Conservation (phyloP, 2,888 invertebrate genomes). For the Thera obeliscata region DNA sequence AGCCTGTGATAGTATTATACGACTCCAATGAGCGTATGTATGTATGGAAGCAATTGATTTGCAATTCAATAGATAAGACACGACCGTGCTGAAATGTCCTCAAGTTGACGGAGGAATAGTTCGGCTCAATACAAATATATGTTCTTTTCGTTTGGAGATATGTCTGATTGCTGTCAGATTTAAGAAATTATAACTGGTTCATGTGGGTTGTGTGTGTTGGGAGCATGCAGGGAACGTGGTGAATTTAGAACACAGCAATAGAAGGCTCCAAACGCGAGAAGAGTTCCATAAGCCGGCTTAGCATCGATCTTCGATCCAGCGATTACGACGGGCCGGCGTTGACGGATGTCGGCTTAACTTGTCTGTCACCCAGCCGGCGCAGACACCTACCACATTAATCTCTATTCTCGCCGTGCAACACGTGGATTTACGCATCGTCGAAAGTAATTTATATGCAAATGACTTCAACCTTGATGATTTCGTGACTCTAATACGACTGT, state of each 20-base stretch:
- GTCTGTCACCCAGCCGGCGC: constrained; percentile 75
- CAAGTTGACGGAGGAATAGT: neutral
- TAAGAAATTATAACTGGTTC: constrained; percentile 66
- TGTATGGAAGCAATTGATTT: constrained; percentile 37
- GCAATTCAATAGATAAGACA: constrained; percentile 47
- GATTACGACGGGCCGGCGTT: constrained; percentile 77
- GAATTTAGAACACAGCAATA: constrained; percentile 51
- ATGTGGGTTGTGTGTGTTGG: constrained; percentile 54
- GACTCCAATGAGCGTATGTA: constrained; percentile 42
- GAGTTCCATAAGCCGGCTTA: constrained; percentile 82
- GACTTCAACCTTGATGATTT: constrained; percentile 77
- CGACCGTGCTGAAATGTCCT: constrained; percentile 53
- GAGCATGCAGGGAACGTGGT: constrained; percentile 25
- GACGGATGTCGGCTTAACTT: constrained; percentile 83
- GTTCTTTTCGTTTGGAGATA: constrained; percentile 49
- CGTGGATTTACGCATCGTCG: constrained; percentile 80
- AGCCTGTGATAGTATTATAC: constrained; percentile 53
- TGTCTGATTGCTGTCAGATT: constrained; percentile 70
- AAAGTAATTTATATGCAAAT: constrained; percentile 84
- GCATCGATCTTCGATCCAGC: constrained; percentile 80
- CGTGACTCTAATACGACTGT: constrained; percentile 74
- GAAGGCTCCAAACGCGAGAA: constrained; percentile 67
- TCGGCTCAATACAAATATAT: constrained; percentile 9
- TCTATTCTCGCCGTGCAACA: constrained; percentile 79
- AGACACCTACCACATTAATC: constrained; percentile 81